These are phyloP conservation scores for Zosterops pallidus DNA, from an alignment of 2,113 vertebrate genomes.

Conservation along the genomic window DNA sequence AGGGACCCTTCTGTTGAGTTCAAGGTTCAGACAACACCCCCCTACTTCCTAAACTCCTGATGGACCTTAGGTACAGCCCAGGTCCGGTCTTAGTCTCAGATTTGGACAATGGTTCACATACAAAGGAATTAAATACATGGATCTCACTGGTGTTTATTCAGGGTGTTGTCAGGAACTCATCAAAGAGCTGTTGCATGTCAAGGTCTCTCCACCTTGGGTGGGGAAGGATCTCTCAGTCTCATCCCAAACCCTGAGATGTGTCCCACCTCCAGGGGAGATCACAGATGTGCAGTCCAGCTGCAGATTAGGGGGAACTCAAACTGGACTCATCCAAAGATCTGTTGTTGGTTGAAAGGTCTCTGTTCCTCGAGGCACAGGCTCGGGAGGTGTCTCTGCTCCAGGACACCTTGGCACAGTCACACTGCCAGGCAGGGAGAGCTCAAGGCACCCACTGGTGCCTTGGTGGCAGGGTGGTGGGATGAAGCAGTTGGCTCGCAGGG, in stretches of 20 bases:
- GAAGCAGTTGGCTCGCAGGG: not conserved
- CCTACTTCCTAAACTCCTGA: not conserved
- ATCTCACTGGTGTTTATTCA: not conserved
- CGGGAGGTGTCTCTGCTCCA: not conserved
- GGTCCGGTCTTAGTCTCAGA: not conserved
- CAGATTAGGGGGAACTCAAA: not conserved
- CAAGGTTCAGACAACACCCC: not conserved
- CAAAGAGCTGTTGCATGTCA: not conserved
- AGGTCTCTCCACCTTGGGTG: not conserved
- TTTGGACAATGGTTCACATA: not conserved
- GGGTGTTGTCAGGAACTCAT: not conserved
- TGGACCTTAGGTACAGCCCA: not conserved
- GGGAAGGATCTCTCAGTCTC: not conserved
- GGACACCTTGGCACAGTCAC: not conserved
- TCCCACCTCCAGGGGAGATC: not conserved
- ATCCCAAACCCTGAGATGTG: not conserved
- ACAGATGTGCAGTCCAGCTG: not conserved
- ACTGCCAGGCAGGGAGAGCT: not conserved
- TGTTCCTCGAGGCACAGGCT: not conserved
- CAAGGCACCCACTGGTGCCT: not conserved
- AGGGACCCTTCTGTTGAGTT: not conserved
- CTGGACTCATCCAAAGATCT: not conserved
- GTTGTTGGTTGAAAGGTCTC: not conserved
- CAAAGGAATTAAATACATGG: not conserved
- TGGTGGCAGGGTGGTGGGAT: not conserved